Evolutionary conservation across 2,797 vertebrate species (phyloP).

Genomic region (Bufotes viridis): DNA sequence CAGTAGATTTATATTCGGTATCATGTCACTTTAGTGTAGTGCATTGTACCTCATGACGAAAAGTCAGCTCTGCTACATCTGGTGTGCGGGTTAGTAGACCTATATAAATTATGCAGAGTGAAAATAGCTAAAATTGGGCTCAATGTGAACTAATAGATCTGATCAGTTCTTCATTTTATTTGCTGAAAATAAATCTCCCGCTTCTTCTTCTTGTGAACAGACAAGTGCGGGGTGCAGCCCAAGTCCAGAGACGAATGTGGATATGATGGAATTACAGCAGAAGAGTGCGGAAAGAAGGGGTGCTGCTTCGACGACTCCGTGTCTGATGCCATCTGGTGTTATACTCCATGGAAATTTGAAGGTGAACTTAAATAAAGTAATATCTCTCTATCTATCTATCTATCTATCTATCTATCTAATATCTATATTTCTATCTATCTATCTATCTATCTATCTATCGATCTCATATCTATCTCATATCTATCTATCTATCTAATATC

Average conservation of each 20-base stretch:
- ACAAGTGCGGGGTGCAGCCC: constrained; percentile 45
- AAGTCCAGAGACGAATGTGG: constrained; percentile 34
- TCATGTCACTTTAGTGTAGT: too few species aligned
- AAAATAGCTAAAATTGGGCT: neutral
- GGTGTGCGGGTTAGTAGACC: neutral
- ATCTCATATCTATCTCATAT: too few species aligned
- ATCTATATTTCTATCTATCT: too few species aligned
- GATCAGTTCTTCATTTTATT: neutral
- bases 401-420: too few species aligned
- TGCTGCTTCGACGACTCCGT: constrained; percentile 46
- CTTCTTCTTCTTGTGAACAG: constrained; percentile 10
- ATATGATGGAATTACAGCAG: neutral
- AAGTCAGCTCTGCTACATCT: neutral
- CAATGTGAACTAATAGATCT: neutral
- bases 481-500: too few species aligned
- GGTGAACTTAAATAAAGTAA: neutral
- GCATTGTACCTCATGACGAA: too few species aligned
- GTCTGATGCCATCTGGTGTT: constrained; percentile 38
- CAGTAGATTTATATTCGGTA: too few species aligned
- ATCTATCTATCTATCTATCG: too few species aligned
- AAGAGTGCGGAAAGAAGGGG: neutral
- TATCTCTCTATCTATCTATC: neutral
- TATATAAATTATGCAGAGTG: neutral
- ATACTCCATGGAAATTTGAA: constrained; percentile 43
- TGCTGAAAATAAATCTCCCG: neutral